These are phyloP conservation scores for Phasianus colchicus DNA, from an alignment of 2,113 vertebrate genomes.

Conservation along the genomic window DNA sequence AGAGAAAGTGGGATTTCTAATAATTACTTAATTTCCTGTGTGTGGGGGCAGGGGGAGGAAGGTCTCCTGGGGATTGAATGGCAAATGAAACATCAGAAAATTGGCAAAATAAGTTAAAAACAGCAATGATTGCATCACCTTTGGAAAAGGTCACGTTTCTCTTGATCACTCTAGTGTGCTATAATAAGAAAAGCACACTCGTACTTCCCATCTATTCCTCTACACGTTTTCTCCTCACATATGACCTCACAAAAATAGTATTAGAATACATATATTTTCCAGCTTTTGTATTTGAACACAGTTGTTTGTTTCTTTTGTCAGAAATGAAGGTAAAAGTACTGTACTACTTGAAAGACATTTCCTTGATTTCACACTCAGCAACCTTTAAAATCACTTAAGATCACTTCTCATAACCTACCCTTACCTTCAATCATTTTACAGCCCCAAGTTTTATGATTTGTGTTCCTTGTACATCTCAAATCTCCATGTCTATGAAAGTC, in stretches of 20 bases:
- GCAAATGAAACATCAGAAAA: background rate
- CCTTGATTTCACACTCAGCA: background rate
- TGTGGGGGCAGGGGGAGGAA: background rate
- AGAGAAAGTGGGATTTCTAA: background rate
- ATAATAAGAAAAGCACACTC: background rate
- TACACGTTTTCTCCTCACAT: background rate
- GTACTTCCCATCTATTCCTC: background rate
- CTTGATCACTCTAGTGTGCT: background rate
- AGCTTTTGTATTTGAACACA: background rate
- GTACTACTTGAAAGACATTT: background rate
- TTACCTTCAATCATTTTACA: background rate
- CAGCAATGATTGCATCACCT: conserved; percentile 1
- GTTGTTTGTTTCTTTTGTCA: background rate
- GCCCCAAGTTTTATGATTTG: background rate
- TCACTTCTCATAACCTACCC: background rate
- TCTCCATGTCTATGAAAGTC: background rate
- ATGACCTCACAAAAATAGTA: background rate
- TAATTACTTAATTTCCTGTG: background rate
- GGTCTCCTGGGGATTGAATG: background rate
- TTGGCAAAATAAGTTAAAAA: background rate
- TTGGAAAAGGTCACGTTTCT: conserved; percentile 17
- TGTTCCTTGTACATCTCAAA: background rate
- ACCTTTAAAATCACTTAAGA: background rate
- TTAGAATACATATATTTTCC: background rate
- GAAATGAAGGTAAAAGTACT: background rate